Conservation (phyloP, 2,888 invertebrate species). For the Lasioglossum oenotherae region DNA sequence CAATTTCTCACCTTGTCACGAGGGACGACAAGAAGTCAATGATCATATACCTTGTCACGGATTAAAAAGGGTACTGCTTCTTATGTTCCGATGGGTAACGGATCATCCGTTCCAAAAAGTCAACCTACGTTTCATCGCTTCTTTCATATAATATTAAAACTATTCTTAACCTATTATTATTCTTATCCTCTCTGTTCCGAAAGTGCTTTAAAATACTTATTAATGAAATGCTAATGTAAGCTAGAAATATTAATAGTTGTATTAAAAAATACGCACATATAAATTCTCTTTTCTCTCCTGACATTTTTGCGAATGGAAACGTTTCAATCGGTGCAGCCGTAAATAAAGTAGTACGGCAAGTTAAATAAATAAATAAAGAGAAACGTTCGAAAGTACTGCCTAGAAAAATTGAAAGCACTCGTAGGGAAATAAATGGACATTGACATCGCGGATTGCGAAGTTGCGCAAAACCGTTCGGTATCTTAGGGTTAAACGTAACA, state of each 20-base stretch:
- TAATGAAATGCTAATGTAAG: no score
- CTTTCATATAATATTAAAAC: not conserved
- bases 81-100: slow-evolving; percentile 24
- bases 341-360: no score
- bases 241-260: no score
- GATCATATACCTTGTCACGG: slow-evolving; percentile 38
- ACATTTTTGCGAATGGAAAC: not conserved
- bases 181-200: no score
- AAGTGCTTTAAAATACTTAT: no score
- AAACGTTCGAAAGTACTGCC: not conserved
- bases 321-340: not conserved
- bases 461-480: not conserved
- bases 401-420: not conserved
- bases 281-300: no score
- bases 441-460: not conserved
- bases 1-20: slow-evolving; percentile 72
- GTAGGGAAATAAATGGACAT: not conserved
- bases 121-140: not conserved
- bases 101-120: slow-evolving; percentile 5
- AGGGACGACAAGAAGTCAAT: slow-evolving; percentile 47
- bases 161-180: not conserved
- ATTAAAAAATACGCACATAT: no score
- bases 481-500: slow-evolving; percentile 27
- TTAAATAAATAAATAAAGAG: no score
- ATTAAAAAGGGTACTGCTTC: slow-evolving; percentile 46